Evolutionary conservation across 1,140 invertebrate species (phyloP), one percentile per base, ranked within the genome.

Genomic region (Gonioctena quinquepunctata): DNA sequence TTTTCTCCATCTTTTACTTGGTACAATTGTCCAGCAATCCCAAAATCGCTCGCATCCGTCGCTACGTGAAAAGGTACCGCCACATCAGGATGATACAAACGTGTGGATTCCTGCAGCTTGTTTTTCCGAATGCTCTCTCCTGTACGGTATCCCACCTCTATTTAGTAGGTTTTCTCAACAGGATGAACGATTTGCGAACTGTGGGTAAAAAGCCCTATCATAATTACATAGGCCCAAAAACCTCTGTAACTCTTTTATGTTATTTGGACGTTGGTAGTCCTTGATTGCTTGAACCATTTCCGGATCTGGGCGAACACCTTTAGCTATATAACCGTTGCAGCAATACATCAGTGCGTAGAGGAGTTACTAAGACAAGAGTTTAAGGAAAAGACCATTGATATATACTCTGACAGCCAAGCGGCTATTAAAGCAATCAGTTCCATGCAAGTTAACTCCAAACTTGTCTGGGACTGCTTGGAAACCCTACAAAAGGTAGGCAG

Each of bases 211-310:
- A 16, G 19, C 16, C 25, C 57, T 23, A 11, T 61, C 57, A 28
- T 61, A 61, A 28, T 61, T 61, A 42, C 28, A 42, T 25, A 61
- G 16, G 25, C 57, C 57, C 11, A 61, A 22, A 22, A 61, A 61
- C 16, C 16, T 18, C 25, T 61, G 19, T 26, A 61, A 18, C 27
- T 61, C 16, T 16, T 61, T 61, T 13, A 61, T 11, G 22, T 25
- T 26, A 11, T 8, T 16, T 11, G 57, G 57, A 26, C 16, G n/a
- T 23, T 7, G n/a, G n/a, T n/a, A n/a, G n/a, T n/a, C n/a, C n/a
- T n/a, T n/a, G n/a, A n/a, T n/a, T n/a, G 19, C 25, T 8, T 23
- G n/a, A 18, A 61, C 18, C 27, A 16, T 16, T 16, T 25, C 16
- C 13, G 19, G 16, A 61, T 61, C 25, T 61, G 16, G 19, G 7